Base-by-base conservation (phyloP, 2,888 invertebrate genomes). In the Mythimna lalbum region DNA sequence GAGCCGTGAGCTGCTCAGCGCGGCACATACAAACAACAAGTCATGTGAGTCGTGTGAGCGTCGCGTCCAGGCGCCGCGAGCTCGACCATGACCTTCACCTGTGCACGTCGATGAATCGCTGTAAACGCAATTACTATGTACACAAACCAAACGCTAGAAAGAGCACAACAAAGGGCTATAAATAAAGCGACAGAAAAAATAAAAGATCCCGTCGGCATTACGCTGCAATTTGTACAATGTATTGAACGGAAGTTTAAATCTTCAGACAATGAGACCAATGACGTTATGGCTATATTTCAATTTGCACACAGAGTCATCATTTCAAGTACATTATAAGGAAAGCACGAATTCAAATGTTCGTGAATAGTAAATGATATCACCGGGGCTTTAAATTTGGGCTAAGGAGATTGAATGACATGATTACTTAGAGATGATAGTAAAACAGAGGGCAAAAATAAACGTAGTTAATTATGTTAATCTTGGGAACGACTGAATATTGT, bases 1-100 rank as follows among this genome's bases (percentile, higher is more conserved):
- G 21, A 31, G 47, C 47, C 47, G 47, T 31, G 33, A 17, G 33
- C 31, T 19, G 52, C 69, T 43, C 17, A 67, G 70, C 84, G 85
- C 82, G 78, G 83, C 84, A 76, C 84, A 80, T 80, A 86, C 90
- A 87, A 87, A 88, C 90, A 83, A 92, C 90, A 80, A 92, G 92
- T 94, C 93, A 92, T 93, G 93, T 93, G 92, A 93, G 90, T 94
- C 93, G 92, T 93, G 93, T 93, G 92, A 93, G 90, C 86, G 87
- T 77, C 83, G 84, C 87, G 87, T 84, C 85, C 90, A 87, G 89
- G 89, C 93, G 92, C 90, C 90, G 59, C 61, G 59, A 63, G 63
- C 81, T 73, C 89, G 92, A 86, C 93, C 94, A 85, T 94, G 94
- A 94, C 94, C 95, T 94, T 94, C 94, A 91, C 90, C 88, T 89